A percentile compares a stretch with the other conserved stretches of the same genome.
These are phyloP conservation scores for Pygocentrus nattereri DNA, from an alignment of 2,797 vertebrate species.

Conservation along the genomic window DNA sequence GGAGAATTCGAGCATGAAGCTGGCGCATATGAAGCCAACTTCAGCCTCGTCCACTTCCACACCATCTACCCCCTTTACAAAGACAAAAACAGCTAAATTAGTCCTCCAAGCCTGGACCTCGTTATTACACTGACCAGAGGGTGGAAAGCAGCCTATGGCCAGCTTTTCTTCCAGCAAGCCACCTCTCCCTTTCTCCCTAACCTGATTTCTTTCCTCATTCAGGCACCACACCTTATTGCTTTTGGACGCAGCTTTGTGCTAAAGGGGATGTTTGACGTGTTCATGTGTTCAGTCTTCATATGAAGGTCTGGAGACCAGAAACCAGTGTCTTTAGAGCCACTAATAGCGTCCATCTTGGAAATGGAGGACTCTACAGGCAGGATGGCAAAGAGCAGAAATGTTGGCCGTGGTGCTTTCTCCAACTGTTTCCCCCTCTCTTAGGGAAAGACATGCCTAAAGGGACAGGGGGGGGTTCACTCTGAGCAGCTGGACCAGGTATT, in stretches of 20 bases:
- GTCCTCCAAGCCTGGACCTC: no score
- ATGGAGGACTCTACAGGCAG: slow-evolving; percentile 37
- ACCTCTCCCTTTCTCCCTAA: no score
- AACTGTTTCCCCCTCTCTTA: slow-evolving; percentile 22
- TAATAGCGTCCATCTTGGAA: slow-evolving; percentile 55
- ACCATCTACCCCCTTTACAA: no score
- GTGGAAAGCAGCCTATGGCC: no score
- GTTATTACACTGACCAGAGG: no score
- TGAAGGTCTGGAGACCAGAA: slow-evolving; percentile 28
- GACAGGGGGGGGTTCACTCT: background rate
- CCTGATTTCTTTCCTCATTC: background rate
- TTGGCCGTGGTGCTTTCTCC: background rate
- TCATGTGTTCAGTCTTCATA: background rate
- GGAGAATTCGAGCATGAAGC: background rate
- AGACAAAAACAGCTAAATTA: no score
- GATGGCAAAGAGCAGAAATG: background rate
- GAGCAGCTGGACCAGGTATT: background rate
- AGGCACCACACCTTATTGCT: background rate
- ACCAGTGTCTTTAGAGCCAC: slow-evolving; percentile 32
- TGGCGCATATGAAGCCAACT: no score
- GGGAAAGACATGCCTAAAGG: background rate
- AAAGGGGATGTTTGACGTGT: no score
- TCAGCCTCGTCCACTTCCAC: no score
- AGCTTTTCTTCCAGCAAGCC: no score
- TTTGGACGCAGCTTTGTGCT: background rate